These are phyloP conservation scores for Mechanitis messenoides DNA, from an alignment of 2,888 invertebrate genomes.

Conservation along the genomic window DNA sequence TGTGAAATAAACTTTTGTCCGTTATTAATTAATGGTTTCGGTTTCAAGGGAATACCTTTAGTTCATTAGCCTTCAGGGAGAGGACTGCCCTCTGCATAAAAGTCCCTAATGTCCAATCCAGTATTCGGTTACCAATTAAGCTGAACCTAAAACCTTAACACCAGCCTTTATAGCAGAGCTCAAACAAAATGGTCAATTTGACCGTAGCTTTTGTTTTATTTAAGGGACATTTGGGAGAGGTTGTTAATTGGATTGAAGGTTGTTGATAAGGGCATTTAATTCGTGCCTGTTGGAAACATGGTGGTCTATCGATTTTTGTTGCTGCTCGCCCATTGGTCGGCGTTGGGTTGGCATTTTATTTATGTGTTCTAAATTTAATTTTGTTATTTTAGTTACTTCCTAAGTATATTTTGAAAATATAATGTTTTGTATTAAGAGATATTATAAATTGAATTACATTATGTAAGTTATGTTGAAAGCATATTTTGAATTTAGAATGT, in stretches of 20 bases:
- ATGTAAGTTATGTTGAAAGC: too few species aligned
- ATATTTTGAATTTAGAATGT: too few species aligned
- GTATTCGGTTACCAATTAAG: conserved; percentile 42
- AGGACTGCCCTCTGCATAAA: conserved; percentile 55
- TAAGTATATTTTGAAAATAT: too few species aligned
- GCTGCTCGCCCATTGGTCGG: conserved; percentile 15
- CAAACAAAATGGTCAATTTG: conserved; percentile 38
- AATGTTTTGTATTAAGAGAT: too few species aligned
- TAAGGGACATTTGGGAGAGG: conserved; percentile 61
- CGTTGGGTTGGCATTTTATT: conserved; percentile 14
- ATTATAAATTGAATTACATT: too few species aligned
- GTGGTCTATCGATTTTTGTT: conserved; percentile 53
- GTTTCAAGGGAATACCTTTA: conserved; percentile 52
- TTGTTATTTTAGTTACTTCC: background rate
- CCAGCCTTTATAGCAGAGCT: conserved; percentile 29
- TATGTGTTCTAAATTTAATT: background rate
- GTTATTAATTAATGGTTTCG: conserved; percentile 66
- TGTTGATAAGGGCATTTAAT: conserved; percentile 68
- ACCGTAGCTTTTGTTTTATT: conserved; percentile 66
- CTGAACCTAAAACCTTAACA: conserved; percentile 17
- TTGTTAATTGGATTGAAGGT: conserved; percentile 71
- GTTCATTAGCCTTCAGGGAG: conserved; percentile 68
- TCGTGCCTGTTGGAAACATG: conserved; percentile 52
- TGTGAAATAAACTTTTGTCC: conserved; percentile 37
- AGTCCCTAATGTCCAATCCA: conserved; percentile 67